Evolutionary conservation across 2,888 invertebrate species (phyloP).

Genomic region (Brenthis daphne): DNA sequence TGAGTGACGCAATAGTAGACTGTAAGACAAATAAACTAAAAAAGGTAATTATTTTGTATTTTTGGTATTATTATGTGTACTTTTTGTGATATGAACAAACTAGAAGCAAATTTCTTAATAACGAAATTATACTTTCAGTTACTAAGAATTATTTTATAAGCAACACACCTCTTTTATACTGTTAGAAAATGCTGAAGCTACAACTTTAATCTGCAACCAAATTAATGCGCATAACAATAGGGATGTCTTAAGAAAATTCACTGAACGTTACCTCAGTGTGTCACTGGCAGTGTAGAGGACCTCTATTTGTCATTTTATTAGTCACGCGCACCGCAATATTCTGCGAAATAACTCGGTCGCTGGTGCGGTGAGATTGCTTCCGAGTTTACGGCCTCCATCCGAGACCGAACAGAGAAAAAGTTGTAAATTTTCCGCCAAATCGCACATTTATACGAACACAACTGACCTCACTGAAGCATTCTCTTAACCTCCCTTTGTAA

Average conservation of each 20-base stretch:
- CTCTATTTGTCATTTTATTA: constrained; percentile 80
- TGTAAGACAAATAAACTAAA: no score
- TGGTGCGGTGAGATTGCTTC: constrained; percentile 70
- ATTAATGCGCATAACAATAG: neutral
- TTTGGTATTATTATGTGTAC: no score
- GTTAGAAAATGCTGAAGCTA: neutral
- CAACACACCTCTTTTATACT: neutral
- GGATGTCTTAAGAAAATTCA: constrained; percentile 40
- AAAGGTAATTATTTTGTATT: no score
- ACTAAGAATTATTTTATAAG: neutral
- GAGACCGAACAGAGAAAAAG: constrained; percentile 68
- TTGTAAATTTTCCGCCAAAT: constrained; percentile 78
- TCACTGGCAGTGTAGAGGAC: constrained; percentile 50
- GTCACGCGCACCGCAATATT: constrained; percentile 73
- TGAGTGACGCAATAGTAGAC: no score
- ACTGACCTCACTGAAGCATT: constrained; percentile 62
- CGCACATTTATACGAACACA: constrained; percentile 72
- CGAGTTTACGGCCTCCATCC: constrained; percentile 70
- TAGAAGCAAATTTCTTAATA: no score
- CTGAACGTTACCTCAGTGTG: constrained; percentile 52
- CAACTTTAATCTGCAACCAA: neutral
- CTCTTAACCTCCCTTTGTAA: constrained; percentile 53
- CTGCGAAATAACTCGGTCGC: constrained; percentile 72
- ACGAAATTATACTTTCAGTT: neutral
- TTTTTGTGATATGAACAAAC: no score